A percentile compares a stretch with the other conserved stretches of the same genome.
Evolutionary conservation across 2,797 vertebrate genomes (phyloP).

Genomic region (Fistularia commersonii): DNA sequence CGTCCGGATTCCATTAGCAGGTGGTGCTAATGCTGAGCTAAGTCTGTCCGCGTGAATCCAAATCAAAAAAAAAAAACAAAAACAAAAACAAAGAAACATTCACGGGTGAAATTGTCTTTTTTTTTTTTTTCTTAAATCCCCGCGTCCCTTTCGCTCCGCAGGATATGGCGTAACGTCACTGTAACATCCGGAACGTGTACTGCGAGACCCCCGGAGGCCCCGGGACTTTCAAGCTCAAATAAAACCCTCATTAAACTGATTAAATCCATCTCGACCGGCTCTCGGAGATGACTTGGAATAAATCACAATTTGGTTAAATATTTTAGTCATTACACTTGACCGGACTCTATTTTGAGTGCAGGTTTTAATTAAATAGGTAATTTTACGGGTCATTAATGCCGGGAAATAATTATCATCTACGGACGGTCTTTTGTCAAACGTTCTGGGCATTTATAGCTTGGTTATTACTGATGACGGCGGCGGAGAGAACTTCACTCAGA

Average conservation of each 20-base stretch:
- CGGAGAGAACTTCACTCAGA: too few species aligned
- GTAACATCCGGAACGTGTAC: too few species aligned
- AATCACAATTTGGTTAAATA: slow-evolving; percentile 11
- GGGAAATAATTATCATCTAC: slow-evolving; percentile 36
- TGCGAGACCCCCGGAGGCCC: too few species aligned
- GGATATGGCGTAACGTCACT: too few species aligned
- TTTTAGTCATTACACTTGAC: slow-evolving; percentile 11
- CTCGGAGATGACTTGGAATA: slow-evolving; percentile 11
- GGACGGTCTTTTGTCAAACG: slow-evolving; percentile 16
- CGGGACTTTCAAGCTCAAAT: too few species aligned
- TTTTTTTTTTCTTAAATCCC: neutral
- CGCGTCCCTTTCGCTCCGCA: too few species aligned
- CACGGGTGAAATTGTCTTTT: neutral
- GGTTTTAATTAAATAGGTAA: slow-evolving; percentile 64
- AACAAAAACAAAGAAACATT: neutral
- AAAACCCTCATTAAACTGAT: slow-evolving; percentile 7
- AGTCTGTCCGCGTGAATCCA: too few species aligned
- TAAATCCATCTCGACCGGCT: slow-evolving; percentile 4
- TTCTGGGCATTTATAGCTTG: slow-evolving; percentile 28
- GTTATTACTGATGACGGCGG: slow-evolving; percentile 13
- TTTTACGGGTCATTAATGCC: slow-evolving; percentile 58
- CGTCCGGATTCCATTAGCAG: too few species aligned
- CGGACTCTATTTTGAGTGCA: slow-evolving; percentile 58
- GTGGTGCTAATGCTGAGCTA: too few species aligned
- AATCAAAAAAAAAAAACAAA: neutral